Percentiles rank a stretch among this genome's conserved stretches.
Conservation (phyloP, 1,140 invertebrate genomes). For the Palaemon carinicauda region DNA sequence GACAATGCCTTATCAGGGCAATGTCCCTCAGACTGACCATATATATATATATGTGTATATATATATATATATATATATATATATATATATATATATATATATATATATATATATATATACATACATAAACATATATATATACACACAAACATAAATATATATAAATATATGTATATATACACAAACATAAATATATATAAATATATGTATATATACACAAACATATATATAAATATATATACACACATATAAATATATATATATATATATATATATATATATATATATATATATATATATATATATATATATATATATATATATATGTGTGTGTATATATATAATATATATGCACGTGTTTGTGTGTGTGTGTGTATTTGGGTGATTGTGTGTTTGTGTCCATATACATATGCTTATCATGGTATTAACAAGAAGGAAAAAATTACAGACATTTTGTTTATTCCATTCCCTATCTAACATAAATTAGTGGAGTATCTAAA, state of each 20-base stretch:
- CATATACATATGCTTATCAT: too few relatives aligned
- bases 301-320: slow-evolving; percentile 2
- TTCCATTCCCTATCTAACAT: too few relatives aligned
- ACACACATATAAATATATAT: not conserved
- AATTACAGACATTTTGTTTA: too few relatives aligned
- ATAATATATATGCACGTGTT: too few relatives aligned
- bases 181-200: not conserved
- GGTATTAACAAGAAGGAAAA: too few relatives aligned
- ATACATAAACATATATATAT: not conserved
- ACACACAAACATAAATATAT: not conserved
- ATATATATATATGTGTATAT: too few relatives aligned
- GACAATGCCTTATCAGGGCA: too few relatives aligned
- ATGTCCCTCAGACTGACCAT: too few relatives aligned
- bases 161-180: not conserved
- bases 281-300: slow-evolving; percentile 2
- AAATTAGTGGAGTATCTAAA: too few relatives aligned
- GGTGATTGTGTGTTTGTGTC: too few relatives aligned
- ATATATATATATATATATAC: not conserved
- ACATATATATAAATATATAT: not conserved
- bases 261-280: not conserved
- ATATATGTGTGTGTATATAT: not conserved
- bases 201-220: not conserved
- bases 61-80: not conserved
- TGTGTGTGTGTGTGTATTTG: too few relatives aligned
- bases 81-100: not conserved